phyloP scores from a whole-genome alignment of 2,888 invertebrate genomes.

The Lasioglossum oenotherae region DNA sequence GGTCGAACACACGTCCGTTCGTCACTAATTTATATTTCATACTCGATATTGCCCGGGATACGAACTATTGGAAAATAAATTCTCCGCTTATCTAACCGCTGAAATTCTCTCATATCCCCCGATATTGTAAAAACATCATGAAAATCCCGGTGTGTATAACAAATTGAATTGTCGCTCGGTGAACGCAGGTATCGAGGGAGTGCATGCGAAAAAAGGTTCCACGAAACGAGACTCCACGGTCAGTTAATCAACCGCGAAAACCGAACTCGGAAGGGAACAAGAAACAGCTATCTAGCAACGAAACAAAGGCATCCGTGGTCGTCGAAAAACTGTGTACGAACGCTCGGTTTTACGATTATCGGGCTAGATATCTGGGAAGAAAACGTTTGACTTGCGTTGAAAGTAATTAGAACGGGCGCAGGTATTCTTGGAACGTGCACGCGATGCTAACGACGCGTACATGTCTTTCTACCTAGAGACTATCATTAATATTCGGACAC shows the following conservation, averaged over 20 bases:
- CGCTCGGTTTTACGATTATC: not conserved
- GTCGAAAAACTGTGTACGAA: constrained; percentile 7
- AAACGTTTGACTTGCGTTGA: constrained; percentile 15
- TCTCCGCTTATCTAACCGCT: not conserved
- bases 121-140: not conserved
- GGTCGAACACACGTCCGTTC: not conserved
- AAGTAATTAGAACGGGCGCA: constrained; percentile 28
- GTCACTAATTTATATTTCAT: not conserved
- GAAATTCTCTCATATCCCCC: not conserved
- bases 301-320: not conserved
- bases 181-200: not conserved
- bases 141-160: not conserved
- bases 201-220: constrained; percentile 22
- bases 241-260: constrained; percentile 59
- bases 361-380: not conserved
- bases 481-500: not conserved
- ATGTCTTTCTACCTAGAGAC: not conserved
- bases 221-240: constrained; percentile 45
- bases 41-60: not conserved
- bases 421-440: constrained; percentile 30
- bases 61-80: not conserved
- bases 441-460: constrained; percentile 26
- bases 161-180: constrained; percentile 21
- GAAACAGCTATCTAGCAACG: constrained; percentile 35
- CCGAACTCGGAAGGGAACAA: constrained; percentile 25